phyloP scores from a whole-genome alignment of 2,113 vertebrate species.

The Pithys albifrons region DNA sequence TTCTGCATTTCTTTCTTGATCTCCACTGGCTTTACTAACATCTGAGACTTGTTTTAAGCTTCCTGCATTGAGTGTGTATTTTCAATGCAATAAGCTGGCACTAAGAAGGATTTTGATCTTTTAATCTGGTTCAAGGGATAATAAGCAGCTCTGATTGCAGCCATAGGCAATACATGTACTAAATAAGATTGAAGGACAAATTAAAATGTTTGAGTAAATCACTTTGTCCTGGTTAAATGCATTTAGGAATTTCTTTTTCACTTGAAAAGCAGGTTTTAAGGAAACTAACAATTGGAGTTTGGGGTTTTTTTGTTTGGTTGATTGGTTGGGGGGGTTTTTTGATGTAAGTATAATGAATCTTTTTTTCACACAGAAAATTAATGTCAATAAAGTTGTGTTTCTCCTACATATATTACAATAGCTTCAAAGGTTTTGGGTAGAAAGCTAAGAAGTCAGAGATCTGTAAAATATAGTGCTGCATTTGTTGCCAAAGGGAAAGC shows the following conservation, averaged over 20 bases:
- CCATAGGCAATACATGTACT: constrained; percentile 63
- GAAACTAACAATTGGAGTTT: constrained; percentile 36
- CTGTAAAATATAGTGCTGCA: not conserved
- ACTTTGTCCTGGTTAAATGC: constrained; percentile 59
- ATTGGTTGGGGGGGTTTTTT: not conserved
- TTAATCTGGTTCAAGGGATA: constrained; percentile 74
- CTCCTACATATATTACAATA: not conserved
- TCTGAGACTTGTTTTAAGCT: constrained; percentile 61
- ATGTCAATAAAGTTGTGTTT: not conserved
- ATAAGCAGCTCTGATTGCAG: constrained; percentile 65
- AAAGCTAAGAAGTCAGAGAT: not conserved
- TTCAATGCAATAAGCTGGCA: constrained; percentile 67
- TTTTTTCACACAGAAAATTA: not conserved
- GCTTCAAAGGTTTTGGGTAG: not conserved
- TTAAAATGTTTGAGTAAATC: constrained; percentile 70
- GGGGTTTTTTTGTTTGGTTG: not conserved
- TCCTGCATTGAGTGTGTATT: constrained; percentile 66
- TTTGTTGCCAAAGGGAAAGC: constrained; percentile 25
- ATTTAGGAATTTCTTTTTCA: constrained; percentile 59
- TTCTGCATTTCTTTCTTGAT: constrained; percentile 58
- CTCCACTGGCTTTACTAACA: constrained; percentile 58
- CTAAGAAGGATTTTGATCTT: constrained; percentile 75
- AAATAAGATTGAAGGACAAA: constrained; percentile 74
- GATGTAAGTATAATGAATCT: constrained; percentile 11
- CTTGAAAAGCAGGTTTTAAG: constrained; percentile 57